phyloP scores from a whole-genome alignment of 2,888 invertebrate species.

The Linnaemya vulpina region DNA sequence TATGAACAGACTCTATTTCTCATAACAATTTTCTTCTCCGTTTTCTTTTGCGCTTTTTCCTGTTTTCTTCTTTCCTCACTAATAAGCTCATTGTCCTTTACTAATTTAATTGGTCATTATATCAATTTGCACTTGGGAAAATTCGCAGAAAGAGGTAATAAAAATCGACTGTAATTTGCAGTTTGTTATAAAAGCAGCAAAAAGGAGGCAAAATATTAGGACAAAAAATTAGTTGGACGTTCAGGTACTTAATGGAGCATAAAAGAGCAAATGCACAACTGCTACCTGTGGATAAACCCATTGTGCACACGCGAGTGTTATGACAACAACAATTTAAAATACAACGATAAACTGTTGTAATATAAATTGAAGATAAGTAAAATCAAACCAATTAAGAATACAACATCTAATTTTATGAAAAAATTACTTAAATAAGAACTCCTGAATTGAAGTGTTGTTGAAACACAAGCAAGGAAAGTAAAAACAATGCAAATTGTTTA shows the following conservation, averaged over 20 bases:
- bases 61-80: background rate
- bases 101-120: background rate
- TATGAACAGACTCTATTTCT: background rate
- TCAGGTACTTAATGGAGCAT: slow-evolving; percentile 74
- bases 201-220: background rate
- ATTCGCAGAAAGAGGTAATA: background rate
- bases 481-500: background rate
- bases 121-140: background rate
- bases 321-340: background rate
- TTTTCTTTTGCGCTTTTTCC: background rate
- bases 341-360: slow-evolving; percentile 24
- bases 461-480: background rate
- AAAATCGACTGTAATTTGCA: background rate
- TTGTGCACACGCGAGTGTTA: slow-evolving; percentile 10
- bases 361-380: background rate
- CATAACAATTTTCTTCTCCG: background rate
- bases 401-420: background rate
- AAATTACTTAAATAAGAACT: no score
- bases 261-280: slow-evolving; percentile 66
- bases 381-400: background rate
- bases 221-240: slow-evolving; percentile 51
- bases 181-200: slow-evolving; percentile 14
- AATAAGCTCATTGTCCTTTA: background rate
- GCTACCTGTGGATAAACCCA: slow-evolving; percentile 58
- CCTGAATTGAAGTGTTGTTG: no score